Evolutionary conservation across 1,140 invertebrate genomes (phyloP).

Genomic region (Drosophila nikananu): DNA sequence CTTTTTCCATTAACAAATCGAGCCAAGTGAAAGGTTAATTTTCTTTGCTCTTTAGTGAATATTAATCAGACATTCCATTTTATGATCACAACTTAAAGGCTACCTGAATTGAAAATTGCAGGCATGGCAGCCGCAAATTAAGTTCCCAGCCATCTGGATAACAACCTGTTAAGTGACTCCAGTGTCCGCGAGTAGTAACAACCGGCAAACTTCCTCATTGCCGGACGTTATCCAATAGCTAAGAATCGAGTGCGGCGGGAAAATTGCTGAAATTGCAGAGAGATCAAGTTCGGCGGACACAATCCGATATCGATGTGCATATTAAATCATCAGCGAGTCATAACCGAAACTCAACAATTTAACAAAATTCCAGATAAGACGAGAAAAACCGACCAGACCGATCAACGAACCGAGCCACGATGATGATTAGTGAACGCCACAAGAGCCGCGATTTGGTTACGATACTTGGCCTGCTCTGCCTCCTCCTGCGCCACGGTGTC

Average conservation of each 20-base stretch:
- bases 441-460: constrained; percentile 77
- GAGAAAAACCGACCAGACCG: constrained; percentile 34
- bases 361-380: constrained; percentile 69
- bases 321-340: constrained; percentile 64
- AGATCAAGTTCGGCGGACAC: constrained; percentile 46
- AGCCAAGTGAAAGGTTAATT: constrained; percentile 47
- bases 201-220: constrained; percentile 37
- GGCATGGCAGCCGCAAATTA: constrained; percentile 20
- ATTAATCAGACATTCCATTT: constrained; percentile 40
- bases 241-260: constrained; percentile 38
- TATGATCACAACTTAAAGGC: constrained; percentile 26
- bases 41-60: constrained; percentile 28
- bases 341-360: constrained; percentile 58
- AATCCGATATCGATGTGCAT: constrained; percentile 39
- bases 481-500: constrained; percentile 30
- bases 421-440: constrained; percentile 84
- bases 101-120: constrained; percentile 31
- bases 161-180: constrained; percentile 47
- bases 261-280: constrained; percentile 31
- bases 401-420: constrained; percentile 62
- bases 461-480: constrained; percentile 63
- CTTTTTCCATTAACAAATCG: constrained; percentile 33
- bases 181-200: constrained; percentile 4
- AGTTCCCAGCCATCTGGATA: constrained; percentile 45
- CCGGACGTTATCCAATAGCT: constrained; percentile 42